Evolutionary conservation across 2,888 invertebrate species (phyloP), one percentile per base, ranked within the genome.

Genomic region (Troglohyphantes excavatus): DNA sequence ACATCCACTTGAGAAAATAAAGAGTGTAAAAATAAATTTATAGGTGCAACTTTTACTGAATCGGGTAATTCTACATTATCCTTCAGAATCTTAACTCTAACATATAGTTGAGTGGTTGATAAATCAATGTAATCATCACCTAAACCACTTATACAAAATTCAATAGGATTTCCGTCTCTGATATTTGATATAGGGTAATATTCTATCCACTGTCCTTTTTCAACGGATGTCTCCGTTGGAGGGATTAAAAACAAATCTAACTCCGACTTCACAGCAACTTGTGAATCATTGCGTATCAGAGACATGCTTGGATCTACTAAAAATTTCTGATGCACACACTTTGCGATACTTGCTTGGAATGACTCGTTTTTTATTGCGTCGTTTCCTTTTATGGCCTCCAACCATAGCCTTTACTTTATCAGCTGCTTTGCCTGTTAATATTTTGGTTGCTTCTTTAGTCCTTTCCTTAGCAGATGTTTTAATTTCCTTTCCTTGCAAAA

Each of bases 71-170:
- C 2, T 9, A 67, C 73, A 26, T 67, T 27, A 7, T 27, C n/a
- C 21, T 90, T 90, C 19, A 78, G 17, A 17, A 85, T 73, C 67
- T 84, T 90, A 9, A 43, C 84, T 73, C 79, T 78, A 13, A 90
- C 46, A 63, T 84, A 72, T 19, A 84, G 53, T 21, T 61, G 33
- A 5, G 72, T 29, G 13, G 43, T 19, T 0, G 63, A 29, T 13
- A 76, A 43, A 29, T 79, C 90, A 0, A 90, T 13, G 59, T 85
- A 85, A 11, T 84, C 68, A n/a, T 90, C 84, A 2, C 72, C 70
- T 19, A n/a, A 65, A 17, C 78, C 78, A 23, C 73, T 53, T 1
- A 88, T 33, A 21, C 73, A 29, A 68, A 88, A 88, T 82, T 88
- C 81, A 17, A 88, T 26, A 21, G 82, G 82, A 27, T 27, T 13